A percentile compares a stretch with the other conserved stretches of the same genome.
phyloP scores from a whole-genome alignment of 2,888 invertebrate genomes.

The Deroplatys truncata region DNA sequence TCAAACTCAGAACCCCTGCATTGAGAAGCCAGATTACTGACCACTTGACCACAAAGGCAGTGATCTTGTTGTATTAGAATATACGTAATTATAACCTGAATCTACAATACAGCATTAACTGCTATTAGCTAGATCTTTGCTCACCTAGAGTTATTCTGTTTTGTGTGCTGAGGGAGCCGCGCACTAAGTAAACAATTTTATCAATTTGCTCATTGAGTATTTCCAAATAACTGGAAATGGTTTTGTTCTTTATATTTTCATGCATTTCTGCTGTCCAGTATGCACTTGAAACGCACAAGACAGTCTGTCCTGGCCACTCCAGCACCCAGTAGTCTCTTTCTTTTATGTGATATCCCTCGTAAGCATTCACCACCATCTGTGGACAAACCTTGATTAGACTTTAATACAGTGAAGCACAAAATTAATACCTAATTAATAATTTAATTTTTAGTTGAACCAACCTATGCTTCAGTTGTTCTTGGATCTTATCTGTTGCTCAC shows the following conservation, averaged over 20 bases:
- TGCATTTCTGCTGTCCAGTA: slow-evolving; percentile 92
- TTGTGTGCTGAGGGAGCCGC: slow-evolving; percentile 80
- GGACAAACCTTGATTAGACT: neutral
- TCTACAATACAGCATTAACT: too few relatives aligned
- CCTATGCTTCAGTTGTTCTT: too few relatives aligned
- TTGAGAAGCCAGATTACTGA: too few relatives aligned
- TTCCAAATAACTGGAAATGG: slow-evolving; percentile 61
- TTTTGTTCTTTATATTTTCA: slow-evolving; percentile 60
- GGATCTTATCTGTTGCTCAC: too few relatives aligned
- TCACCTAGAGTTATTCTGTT: slow-evolving; percentile 82
- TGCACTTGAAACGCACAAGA: slow-evolving; percentile 77
- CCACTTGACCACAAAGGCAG: too few relatives aligned
- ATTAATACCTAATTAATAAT: too few relatives aligned
- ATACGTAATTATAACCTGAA: too few relatives aligned
- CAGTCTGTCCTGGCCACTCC: slow-evolving; percentile 89
- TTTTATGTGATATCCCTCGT: slow-evolving; percentile 64
- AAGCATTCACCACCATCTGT: slow-evolving; percentile 61
- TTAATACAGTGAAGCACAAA: too few relatives aligned
- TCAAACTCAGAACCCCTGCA: too few relatives aligned
- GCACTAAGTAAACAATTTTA: slow-evolving; percentile 77
- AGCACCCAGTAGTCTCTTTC: slow-evolving; percentile 76
- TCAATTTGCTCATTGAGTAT: slow-evolving; percentile 73
- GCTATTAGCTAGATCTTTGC: neutral
- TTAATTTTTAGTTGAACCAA: too few relatives aligned
- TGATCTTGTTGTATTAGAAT: too few relatives aligned